A percentile compares a stretch with the other conserved stretches of the same genome.
Evolutionary conservation across 2,888 invertebrate genomes (phyloP).

Genomic region (Pseudoips prasinana): DNA sequence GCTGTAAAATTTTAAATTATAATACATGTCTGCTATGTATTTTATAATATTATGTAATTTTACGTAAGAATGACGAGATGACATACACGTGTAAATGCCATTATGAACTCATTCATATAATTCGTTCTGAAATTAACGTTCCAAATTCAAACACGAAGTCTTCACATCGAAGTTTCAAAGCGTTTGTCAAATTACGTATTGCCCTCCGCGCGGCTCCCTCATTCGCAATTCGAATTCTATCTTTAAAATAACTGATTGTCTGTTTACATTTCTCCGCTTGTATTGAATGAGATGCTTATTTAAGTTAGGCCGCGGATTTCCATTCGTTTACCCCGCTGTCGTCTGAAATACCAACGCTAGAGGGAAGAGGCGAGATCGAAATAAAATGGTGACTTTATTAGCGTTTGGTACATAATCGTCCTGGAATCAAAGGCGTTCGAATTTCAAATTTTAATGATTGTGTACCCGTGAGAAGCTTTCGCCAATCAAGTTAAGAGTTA

Average conservation of each 20-base stretch:
- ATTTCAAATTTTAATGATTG: slow-evolving; percentile 56
- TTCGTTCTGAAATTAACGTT: slow-evolving; percentile 32
- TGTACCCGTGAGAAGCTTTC: slow-evolving; percentile 55
- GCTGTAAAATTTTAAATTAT: not conserved
- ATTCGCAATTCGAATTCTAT: slow-evolving; percentile 61
- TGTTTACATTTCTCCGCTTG: slow-evolving; percentile 75
- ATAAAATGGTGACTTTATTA: slow-evolving; percentile 62
- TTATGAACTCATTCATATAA: slow-evolving; percentile 13
- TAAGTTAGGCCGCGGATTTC: slow-evolving; percentile 44
- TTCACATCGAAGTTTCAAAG: slow-evolving; percentile 40
- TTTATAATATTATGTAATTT: too few species aligned
- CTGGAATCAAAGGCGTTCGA: slow-evolving; percentile 61
- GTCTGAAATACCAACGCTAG: slow-evolving; percentile 15
- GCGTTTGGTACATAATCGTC: slow-evolving; percentile 62
- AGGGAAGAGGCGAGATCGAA: slow-evolving; percentile 35
- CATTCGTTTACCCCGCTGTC: slow-evolving; percentile 24
- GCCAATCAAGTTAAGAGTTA: slow-evolving; percentile 49
- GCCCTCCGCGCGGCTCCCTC: slow-evolving; percentile 30
- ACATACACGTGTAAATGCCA: too few species aligned
- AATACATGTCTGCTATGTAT: too few species aligned
- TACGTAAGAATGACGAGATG: too few species aligned
- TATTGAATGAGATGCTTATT: slow-evolving; percentile 67
- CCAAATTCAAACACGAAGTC: slow-evolving; percentile 38
- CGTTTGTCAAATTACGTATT: slow-evolving; percentile 62
- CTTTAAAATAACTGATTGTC: slow-evolving; percentile 77